Base-by-base conservation (phyloP, 2,797 vertebrate genomes). In the Halcyon leucocephala region DNA sequence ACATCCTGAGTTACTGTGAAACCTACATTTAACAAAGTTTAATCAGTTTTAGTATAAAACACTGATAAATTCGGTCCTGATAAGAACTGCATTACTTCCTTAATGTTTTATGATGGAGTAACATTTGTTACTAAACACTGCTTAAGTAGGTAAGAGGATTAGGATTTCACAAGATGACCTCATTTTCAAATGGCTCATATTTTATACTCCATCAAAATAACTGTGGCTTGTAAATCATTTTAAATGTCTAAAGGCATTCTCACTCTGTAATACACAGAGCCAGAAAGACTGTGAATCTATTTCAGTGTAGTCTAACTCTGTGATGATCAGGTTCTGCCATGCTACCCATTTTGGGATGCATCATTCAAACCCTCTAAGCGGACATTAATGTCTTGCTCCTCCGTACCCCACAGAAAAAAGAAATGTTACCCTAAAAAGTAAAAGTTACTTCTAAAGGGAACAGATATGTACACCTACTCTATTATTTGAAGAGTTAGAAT, bases 131-230 rank as follows among this genome's bases (percentile, higher is more conserved):
- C 33, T 77, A 31, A 77, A 17, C 37, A 91, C 25, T 65, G 86
- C 54, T 78, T 91, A 95, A 93, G 46, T 49, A 84, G 48, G 55
- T 67, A 67, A 79, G 21, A 95, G 93, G 82, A 95, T 97, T 94
- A 95, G 54, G 65, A 94, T 95, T 95, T 96, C 73, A 86, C 72
- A 93, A 88, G 9, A 41, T 60, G 52, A 90, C 42, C 58, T 90
- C 77, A 64, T 87, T 98, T 96, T 93, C 29, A 91, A 93, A 93
- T 37, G 55, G 33, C 8, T 91, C 73, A 46, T 90, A 92, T 65
- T 88, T 91, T 86, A 93, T 29, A 92, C 54, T 93, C 86, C 89
- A 57, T 10, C 22, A 72, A 92, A 90, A 77, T 52, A 74, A 60
- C 18, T 69, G 29, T 76, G 65, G 72, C 57, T 73, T 91, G 42